Conservation (phyloP, 2,797 vertebrate genomes). For the Falco rusticolus region DNA sequence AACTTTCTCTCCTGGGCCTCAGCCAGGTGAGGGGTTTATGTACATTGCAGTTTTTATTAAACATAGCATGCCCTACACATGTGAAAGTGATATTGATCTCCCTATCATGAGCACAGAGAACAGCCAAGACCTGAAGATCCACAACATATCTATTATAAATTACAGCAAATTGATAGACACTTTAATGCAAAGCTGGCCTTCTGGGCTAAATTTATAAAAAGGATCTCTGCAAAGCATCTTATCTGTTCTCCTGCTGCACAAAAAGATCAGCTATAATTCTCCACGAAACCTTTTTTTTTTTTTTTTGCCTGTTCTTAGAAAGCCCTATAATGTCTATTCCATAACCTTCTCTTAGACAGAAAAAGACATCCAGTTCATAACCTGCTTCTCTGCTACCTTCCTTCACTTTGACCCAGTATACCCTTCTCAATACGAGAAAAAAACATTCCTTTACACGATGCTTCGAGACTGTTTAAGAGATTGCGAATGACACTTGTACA, state of each 20-base stretch:
- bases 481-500: background rate
- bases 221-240: background rate
- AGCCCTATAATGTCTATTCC: background rate
- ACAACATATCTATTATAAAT: background rate
- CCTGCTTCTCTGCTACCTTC: background rate
- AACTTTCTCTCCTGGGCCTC: background rate
- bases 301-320: background rate
- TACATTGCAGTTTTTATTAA: background rate
- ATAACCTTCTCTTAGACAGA: background rate
- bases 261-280: background rate
- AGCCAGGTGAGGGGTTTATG: background rate
- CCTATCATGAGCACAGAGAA: background rate
- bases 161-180: background rate
- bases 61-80: background rate
- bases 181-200: background rate
- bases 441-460: background rate
- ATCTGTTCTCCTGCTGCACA: background rate
- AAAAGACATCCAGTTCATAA: background rate
- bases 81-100: background rate
- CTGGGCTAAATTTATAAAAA: background rate
- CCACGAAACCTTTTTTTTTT: background rate
- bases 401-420: background rate
- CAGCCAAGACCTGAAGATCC: background rate
- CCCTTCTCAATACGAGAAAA: background rate
- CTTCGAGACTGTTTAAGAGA: background rate